Conservation (phyloP, 2,888 invertebrate species). For the Notodromas monacha region DNA sequence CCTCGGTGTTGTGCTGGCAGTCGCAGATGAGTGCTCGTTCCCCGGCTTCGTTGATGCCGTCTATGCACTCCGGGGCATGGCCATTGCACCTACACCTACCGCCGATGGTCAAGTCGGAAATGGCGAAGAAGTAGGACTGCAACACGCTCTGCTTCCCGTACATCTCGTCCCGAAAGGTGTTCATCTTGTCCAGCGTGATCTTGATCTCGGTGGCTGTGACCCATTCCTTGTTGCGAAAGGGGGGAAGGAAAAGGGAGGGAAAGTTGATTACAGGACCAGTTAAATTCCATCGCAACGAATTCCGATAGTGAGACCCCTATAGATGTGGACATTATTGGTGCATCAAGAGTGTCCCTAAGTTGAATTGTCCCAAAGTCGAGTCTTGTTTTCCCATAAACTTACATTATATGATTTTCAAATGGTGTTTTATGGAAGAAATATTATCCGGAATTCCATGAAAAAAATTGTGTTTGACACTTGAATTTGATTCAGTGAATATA, state of each 20-base stretch:
- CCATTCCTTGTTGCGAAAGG: constrained; percentile 38
- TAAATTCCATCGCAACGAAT: not conserved
- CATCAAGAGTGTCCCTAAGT: too few relatives aligned
- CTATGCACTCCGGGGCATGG: constrained; percentile 63
- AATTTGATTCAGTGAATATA: too few relatives aligned
- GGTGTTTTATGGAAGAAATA: too few relatives aligned
- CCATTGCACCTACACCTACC: constrained; percentile 93
- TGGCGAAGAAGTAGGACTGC: constrained; percentile 82
- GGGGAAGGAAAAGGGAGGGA: not conserved
- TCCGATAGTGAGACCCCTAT: too few relatives aligned
- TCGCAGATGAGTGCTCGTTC: constrained; percentile 24
- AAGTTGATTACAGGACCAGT: not conserved
- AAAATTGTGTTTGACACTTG: not conserved
- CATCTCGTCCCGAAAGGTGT: constrained; percentile 93
- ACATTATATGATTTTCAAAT: too few relatives aligned
- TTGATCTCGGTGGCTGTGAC: constrained; percentile 81
- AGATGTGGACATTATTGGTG: too few relatives aligned
- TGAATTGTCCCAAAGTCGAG: too few relatives aligned
- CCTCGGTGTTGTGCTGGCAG: constrained; percentile 85
- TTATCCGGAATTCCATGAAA: too few relatives aligned
- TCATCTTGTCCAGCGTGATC: constrained; percentile 60
- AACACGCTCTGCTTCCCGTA: constrained; percentile 67
- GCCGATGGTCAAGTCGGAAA: constrained; percentile 26
- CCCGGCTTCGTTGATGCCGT: constrained; percentile 20
- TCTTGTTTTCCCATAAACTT: too few relatives aligned